phyloP scores from a whole-genome alignment of 2,797 vertebrate genomes.

The Tadarida brasiliensis region DNA sequence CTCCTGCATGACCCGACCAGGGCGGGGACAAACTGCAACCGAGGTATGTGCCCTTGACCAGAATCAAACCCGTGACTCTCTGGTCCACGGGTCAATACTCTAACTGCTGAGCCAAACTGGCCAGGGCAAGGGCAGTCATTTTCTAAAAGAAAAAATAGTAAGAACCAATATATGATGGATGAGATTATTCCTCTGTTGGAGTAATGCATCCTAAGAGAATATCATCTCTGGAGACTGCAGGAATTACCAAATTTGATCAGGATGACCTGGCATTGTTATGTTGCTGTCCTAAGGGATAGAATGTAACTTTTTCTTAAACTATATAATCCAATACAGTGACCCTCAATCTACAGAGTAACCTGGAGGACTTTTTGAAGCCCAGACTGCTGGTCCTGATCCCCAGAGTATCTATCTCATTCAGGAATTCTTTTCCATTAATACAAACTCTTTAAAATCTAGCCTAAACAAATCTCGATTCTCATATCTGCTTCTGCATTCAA shows the following conservation, averaged over 20 bases:
- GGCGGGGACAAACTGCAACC: no score
- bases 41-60: no score
- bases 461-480: no score
- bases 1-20: no score
- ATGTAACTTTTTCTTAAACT: not conserved
- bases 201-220: slow-evolving; percentile 2
- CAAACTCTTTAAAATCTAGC: no score
- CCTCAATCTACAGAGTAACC: not conserved
- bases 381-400: not conserved
- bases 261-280: not conserved
- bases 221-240: slow-evolving; percentile 54
- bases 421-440: not conserved
- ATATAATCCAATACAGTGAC: not conserved
- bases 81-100: no score
- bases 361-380: not conserved
- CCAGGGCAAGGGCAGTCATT: not conserved
- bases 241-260: not conserved
- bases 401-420: not conserved
- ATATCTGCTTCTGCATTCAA: no score
- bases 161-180: not conserved
- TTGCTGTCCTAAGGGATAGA: slow-evolving; percentile 16
- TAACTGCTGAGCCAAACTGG: no score
- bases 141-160: not conserved
- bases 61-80: no score
- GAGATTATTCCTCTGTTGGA: not conserved